Base-by-base conservation (phyloP, 2,888 invertebrate genomes). In the Eubasilissa splendida region DNA sequence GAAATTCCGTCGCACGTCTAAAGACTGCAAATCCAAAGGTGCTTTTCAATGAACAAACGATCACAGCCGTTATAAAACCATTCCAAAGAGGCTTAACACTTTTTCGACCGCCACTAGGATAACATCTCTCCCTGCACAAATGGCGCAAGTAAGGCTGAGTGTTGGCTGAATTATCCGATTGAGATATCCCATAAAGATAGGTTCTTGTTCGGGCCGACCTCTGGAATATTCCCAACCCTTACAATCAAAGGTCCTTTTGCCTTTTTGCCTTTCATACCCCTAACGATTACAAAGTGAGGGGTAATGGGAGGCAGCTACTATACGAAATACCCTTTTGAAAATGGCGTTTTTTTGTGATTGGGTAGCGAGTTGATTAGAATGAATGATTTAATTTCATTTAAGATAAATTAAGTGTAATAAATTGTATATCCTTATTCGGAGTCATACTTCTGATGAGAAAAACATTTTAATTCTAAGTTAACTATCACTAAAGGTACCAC, bases 121-220 rank as follows among this genome's bases (percentile, higher is more conserved):
- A 82, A 70, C 66, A 82, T 80, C 80, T 54, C 71, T 11, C 71
- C 77, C 33, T 77, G 77, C 82, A 82, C 66, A 77, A 82, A 82
- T 76, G 77, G 82, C 53, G 78, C 71, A 82, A 82, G 76, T 79
- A 82, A 79, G 80, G 80, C 80, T 82, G 80, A 82, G 80, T 80
- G 79, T 73, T 31, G 42, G 68, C 68, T 14, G 58, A 42, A 58
- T 73, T 73, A 73, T 56, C 71, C 42, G 56, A 73, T 56, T 31
- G 42, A 82, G 82, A 82, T 82, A 77, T 82, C 80, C 79, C 77
- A 82, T 82, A 82, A 82, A 82, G 82, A 82, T 82, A 82, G 65
- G 66, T 66, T 42, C 33, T 33, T 58, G 77, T 59, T 74, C 59
- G 77, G 77, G 52, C 31, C 53, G 80, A 66, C 50, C 74, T 58